Percentiles rank a stretch among this genome's conserved stretches.
phyloP scores from a whole-genome alignment of 2,113 vertebrate species.

The Thamnophis sirtalis region DNA sequence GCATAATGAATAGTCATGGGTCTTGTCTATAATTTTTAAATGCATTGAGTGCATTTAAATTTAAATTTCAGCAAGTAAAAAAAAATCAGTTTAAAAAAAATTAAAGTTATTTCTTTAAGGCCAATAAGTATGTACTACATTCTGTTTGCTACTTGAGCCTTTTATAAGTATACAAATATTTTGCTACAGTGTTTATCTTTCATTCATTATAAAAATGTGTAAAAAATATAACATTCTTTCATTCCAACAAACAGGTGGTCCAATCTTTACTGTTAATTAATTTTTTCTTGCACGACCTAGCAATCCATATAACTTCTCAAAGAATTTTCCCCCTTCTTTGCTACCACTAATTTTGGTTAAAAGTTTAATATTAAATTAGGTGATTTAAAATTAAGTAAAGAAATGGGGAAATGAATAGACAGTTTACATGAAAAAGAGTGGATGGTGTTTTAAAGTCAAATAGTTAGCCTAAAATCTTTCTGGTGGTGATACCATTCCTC shows the following conservation, averaged over 20 bases:
- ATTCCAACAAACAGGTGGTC: not conserved
- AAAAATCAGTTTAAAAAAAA: not conserved
- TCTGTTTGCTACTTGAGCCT: not conserved
- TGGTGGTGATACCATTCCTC: not conserved
- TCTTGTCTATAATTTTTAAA: not conserved
- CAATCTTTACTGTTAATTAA: not conserved
- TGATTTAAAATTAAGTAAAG: not conserved
- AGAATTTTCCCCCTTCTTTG: not conserved
- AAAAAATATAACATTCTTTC: not conserved
- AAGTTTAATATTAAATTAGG: not conserved
- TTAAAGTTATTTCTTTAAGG: not conserved
- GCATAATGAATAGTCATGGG: not conserved
- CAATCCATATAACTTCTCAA: not conserved
- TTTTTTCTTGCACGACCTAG: not conserved
- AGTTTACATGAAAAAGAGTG: not conserved
- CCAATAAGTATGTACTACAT: not conserved
- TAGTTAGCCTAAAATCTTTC: not conserved
- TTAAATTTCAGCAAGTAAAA: not conserved
- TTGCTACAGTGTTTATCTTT: not conserved
- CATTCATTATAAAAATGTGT: not conserved
- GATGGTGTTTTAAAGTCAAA: not conserved
- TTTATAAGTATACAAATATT: not conserved
- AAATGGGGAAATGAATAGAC: not conserved
- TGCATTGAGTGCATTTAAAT: accelerated
- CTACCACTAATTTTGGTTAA: not conserved